phyloP scores from a whole-genome alignment of 2,888 invertebrate species.

The Nezara viridula region DNA sequence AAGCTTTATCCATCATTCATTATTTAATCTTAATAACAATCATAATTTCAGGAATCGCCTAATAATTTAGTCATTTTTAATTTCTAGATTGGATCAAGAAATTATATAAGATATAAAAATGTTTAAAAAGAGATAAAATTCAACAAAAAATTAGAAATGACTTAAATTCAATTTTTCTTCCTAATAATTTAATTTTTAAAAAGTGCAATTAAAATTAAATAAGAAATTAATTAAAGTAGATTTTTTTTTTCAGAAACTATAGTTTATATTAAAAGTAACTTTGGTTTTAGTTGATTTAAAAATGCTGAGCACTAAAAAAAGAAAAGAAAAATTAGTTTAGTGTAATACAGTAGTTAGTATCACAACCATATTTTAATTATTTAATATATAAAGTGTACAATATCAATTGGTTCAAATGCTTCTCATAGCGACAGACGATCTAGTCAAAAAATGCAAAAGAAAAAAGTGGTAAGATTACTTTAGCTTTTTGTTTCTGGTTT shows the following conservation, averaged over 20 bases:
- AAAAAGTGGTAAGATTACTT: too few relatives aligned
- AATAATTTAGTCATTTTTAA: constrained; percentile 8
- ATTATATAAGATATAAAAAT: background rate
- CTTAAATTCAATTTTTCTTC: background rate
- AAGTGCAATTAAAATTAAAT: background rate
- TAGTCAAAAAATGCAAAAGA: too few relatives aligned
- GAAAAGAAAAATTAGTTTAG: background rate
- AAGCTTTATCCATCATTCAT: constrained; percentile 36
- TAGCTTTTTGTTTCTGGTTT: too few relatives aligned
- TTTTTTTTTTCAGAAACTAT: background rate
- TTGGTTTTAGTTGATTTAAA: background rate
- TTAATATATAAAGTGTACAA: background rate
- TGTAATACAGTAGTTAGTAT: background rate
- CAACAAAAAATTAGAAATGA: background rate
- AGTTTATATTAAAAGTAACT: background rate
- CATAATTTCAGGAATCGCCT: background rate
- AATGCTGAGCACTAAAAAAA: background rate
- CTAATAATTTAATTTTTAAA: background rate
- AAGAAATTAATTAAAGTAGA: background rate
- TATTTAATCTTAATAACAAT: constrained; percentile 15
- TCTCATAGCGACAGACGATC: too few relatives aligned
- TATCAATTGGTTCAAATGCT: too few relatives aligned
- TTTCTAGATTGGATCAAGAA: background rate
- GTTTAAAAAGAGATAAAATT: background rate
- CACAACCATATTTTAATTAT: background rate